Evolutionary conservation across 2,888 invertebrate species (phyloP).

Genomic region (Aproaerema taeniolella): DNA sequence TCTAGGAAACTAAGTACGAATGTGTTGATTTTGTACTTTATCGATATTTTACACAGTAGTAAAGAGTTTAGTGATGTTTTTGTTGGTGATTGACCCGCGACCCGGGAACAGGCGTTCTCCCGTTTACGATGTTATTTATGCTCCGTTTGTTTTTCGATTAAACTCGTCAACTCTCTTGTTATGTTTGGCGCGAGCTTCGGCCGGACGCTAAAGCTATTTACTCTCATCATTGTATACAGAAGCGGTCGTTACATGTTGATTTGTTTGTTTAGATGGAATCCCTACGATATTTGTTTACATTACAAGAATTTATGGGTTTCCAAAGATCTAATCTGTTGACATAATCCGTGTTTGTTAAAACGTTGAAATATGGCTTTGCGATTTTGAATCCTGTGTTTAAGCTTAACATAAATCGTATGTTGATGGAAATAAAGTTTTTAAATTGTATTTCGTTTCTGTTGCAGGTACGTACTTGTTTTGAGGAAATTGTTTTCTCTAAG

Average conservation of each 20-base stretch:
- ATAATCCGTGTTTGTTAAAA: conserved; percentile 4
- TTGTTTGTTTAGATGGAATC: conserved; percentile 34
- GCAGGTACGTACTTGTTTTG: conserved; percentile 46
- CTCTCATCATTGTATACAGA: conserved; percentile 37
- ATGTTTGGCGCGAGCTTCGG: conserved; percentile 28
- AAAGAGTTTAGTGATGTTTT: conserved; percentile 24
- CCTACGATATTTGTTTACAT: conserved; percentile 12
- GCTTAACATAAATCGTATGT: not conserved
- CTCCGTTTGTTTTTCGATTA: conserved; percentile 50
- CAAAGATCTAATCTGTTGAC: conserved; percentile 12
- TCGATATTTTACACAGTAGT: conserved; percentile 19
- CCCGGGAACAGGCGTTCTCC: conserved; percentile 11
- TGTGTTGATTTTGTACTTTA: conserved; percentile 9
- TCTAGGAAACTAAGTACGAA: conserved; percentile 7
- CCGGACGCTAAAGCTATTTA: conserved; percentile 36
- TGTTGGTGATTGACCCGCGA: conserved; percentile 22
- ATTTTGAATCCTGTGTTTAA: not conserved
- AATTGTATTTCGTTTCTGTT: conserved; percentile 29
- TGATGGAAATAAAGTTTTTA: conserved; percentile 7
- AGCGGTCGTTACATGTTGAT: conserved; percentile 32
- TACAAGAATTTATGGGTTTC: conserved; percentile 10
- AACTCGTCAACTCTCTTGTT: conserved; percentile 38
- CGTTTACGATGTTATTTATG: conserved; percentile 30
- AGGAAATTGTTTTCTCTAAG: too few relatives aligned
- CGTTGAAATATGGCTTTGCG: conserved; percentile 5